These are phyloP conservation scores for Colossoma macropomum DNA, from an alignment of 2,113 vertebrate genomes.

Conservation along the genomic window DNA sequence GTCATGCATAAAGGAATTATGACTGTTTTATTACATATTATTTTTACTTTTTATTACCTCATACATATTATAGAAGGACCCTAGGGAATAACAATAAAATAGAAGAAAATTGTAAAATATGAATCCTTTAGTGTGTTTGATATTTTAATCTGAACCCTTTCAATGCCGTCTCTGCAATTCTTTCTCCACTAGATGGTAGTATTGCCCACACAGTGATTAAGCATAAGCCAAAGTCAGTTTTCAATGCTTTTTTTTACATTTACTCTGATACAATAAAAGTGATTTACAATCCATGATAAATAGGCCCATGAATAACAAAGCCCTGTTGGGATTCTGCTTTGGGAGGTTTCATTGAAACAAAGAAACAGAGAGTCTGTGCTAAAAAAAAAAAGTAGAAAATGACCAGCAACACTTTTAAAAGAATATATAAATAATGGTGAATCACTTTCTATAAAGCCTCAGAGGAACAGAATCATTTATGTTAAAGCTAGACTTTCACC, in stretches of 20 bases:
- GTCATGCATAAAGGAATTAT: too few species aligned
- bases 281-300: neutral
- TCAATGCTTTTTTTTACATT: neutral
- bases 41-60: too few species aligned
- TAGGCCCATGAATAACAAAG: slow-evolving; percentile 1
- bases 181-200: neutral
- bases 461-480: too few species aligned
- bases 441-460: too few species aligned
- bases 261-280: neutral
- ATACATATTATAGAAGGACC: too few species aligned
- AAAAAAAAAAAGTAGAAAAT: neutral
- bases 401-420: too few species aligned
- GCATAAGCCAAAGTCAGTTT: neutral
- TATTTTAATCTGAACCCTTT: neutral
- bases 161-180: neutral
- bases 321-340: neutral
- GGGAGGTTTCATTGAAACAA: neutral
- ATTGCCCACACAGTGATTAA: neutral
- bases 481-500: too few species aligned
- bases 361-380: neutral
- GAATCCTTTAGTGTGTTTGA: neutral
- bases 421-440: too few species aligned
- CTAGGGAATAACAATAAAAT: too few species aligned
- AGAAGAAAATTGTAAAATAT: too few species aligned
- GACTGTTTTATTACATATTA: too few species aligned